Base-by-base conservation (phyloP, 2,888 invertebrate species). In the Trichogramma dendrolimi region DNA sequence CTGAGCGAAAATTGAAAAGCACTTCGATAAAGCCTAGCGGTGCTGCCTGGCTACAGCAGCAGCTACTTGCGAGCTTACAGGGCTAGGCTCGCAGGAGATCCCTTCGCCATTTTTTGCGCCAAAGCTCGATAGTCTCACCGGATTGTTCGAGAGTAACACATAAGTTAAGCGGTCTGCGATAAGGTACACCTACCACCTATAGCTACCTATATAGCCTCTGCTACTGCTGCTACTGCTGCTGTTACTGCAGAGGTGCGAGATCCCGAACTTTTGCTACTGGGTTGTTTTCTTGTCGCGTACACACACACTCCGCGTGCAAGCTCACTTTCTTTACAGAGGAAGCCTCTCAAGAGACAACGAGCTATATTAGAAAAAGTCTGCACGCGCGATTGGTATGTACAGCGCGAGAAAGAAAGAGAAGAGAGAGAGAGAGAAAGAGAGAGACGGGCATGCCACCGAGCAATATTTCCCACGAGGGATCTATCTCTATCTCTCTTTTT, bases 391-490 rank as follows among this genome's bases (percentile, higher is more conserved):
- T 27, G 27, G 27, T 27, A 27, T 27, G 27, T 27, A 27, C 27
- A 27, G 27, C 61, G 50, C 40, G 70, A 72, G 71, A 71, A 69
- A 72, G 73, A 71, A 70, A 73, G 72, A 73, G 71, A 10, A 43
- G 55, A 6, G 46, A 7, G 46, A 10, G 10, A 10, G 2, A n/a
- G 64, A 62, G 64, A 68, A 27, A 41, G 50, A 62, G 63, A 63
- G 63, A 69, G 58, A 56, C 47, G 43, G 63, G 65, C 62, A 71
- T 66, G 65, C 69, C 71, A 71, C 70, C 75, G 71, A 27, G 27
- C 27, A 27, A 27, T 27, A 75, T 75, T 75, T 75, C 74, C 73
- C 74, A 66, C 56, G 73, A 73, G 69, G 62, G 40, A n/a, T 8
- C 54, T 5, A 58, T 10, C 40, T 14, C 54, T 14, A 42, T 41